Conservation (phyloP, 1,140 invertebrate genomes). For the Drosophila murphyi region DNA sequence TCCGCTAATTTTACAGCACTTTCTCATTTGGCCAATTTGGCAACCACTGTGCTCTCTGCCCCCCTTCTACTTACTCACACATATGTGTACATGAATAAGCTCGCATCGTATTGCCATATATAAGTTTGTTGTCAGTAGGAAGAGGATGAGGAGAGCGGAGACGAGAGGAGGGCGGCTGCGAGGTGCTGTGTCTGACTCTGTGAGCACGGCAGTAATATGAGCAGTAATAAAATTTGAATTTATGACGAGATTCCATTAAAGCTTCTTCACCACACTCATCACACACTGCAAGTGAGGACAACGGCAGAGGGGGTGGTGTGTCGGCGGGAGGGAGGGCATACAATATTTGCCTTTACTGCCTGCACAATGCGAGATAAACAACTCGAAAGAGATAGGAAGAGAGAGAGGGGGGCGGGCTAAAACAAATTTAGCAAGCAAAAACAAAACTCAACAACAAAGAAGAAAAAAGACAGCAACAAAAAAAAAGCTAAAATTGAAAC, state of each 20-base stretch:
- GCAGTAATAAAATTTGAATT: constrained; percentile 84
- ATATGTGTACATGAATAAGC: constrained; percentile 9
- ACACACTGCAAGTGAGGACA: constrained; percentile 23
- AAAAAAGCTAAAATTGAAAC: constrained; percentile 33
- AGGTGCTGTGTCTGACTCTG: constrained; percentile 35
- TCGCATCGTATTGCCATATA: constrained; percentile 55
- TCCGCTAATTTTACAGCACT: constrained; percentile 19
- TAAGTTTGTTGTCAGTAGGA: constrained; percentile 51
- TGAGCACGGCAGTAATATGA: constrained; percentile 74
- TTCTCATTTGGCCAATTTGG: constrained; percentile 26
- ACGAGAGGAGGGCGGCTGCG: neutral
- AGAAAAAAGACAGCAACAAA: constrained; percentile 4
- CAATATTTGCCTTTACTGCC: constrained; percentile 69
- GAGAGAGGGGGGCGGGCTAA: constrained; percentile 33
- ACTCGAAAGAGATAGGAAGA: constrained; percentile 34
- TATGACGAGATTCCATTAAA: constrained; percentile 84
- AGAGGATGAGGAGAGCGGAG: neutral
- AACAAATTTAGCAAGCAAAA: constrained; percentile 62
- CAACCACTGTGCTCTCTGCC: constrained; percentile 34
- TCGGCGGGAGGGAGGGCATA: constrained; percentile 25
- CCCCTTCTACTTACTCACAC: neutral
- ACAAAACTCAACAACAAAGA: constrained; percentile 37
- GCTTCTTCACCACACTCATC: constrained; percentile 76
- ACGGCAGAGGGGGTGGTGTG: constrained; percentile 4
- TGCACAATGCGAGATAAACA: constrained; percentile 61